Conservation (phyloP, 2,888 invertebrate species). For the Chirona hameri region DNA sequence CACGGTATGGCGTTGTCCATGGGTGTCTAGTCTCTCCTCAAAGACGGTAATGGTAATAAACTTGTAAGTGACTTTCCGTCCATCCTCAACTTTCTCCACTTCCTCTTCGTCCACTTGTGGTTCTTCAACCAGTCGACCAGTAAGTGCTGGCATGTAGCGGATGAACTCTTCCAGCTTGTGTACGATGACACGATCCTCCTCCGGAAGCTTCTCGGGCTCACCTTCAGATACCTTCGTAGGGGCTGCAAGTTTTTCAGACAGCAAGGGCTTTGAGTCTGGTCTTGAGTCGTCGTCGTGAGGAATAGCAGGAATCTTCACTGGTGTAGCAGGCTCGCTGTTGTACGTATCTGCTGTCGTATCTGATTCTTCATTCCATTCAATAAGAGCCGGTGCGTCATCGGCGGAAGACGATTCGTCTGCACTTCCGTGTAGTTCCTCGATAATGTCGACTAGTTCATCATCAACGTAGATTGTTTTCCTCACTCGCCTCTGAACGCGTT, state of each 20-base stretch:
- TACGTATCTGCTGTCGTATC: neutral
- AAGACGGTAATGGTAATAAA: neutral
- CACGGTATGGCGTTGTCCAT: neutral
- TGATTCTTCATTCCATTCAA: neutral
- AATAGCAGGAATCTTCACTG: neutral
- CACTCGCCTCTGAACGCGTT: neutral
- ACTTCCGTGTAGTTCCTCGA: neutral
- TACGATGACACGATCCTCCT: neutral
- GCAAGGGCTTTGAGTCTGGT: neutral
- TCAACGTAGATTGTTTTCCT: neutral
- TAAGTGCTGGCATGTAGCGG: neutral
- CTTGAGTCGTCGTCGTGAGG: neutral
- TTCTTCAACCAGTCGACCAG: neutral
- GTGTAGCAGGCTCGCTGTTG: neutral
- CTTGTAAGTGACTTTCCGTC: neutral
- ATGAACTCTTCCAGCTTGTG: constrained; percentile 23
- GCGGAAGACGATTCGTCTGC: neutral
- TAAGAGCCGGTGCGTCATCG: neutral
- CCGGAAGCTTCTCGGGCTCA: neutral
- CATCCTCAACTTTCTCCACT: neutral
- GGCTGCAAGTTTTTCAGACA: neutral
- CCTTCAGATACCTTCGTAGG: neutral
- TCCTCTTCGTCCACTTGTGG: neutral
- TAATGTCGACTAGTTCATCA: neutral
- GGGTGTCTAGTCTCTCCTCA: neutral